Evolutionary conservation across 2,113 vertebrate species (phyloP).

Genomic region (Acinonyx jubatus): DNA sequence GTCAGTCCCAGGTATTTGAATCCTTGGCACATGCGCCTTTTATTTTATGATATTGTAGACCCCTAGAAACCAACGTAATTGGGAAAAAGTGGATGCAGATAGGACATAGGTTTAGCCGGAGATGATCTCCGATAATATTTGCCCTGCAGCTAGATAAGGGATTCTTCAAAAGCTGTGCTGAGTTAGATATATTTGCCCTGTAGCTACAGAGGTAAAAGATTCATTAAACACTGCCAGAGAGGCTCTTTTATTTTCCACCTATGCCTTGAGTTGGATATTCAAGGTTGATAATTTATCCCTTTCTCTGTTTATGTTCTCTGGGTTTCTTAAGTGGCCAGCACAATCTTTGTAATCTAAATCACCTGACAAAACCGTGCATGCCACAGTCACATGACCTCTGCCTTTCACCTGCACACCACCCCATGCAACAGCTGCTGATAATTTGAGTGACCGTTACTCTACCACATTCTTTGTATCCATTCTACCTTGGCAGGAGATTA

Average conservation of each 20-base stretch:
- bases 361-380: background rate
- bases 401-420: background rate
- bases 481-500: slow-evolving; percentile 13
- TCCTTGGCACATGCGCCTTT: background rate
- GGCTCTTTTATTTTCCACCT: background rate
- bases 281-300: background rate
- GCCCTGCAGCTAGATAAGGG: background rate
- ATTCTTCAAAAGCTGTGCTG: background rate
- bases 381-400: background rate
- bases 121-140: background rate
- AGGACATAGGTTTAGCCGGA: background rate
- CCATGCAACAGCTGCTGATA: background rate
- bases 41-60: background rate
- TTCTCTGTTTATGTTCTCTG: background rate
- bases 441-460: slow-evolving; percentile 16
- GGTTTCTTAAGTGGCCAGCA: background rate
- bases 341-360: background rate
- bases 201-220: background rate
- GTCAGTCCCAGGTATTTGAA: background rate
- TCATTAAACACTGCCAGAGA: background rate
- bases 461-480: background rate
- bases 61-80: background rate
- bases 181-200: background rate
- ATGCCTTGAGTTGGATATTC: background rate
- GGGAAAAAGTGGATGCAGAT: background rate